Evolutionary conservation across 2,888 invertebrate species (phyloP), one percentile per base, ranked within the genome.

Genomic region (Saturnia pavonia): DNA sequence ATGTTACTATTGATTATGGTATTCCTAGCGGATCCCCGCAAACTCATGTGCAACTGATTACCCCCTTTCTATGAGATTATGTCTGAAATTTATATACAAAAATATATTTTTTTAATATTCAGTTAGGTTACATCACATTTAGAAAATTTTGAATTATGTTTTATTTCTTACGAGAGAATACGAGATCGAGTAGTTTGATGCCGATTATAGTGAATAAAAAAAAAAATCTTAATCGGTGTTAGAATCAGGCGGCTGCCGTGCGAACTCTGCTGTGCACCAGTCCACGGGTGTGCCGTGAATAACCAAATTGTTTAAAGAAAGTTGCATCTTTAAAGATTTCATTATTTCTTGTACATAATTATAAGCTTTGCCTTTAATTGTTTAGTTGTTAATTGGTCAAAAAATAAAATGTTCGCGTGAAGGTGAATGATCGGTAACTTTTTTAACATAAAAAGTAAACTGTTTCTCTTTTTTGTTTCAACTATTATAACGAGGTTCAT

Each of bases 291-390:
- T 34, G 6, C 34, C 2, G 6, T 34, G 34, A 34, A 34, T 34
- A 34, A 34, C 34, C 6, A 34, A 34, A 48, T 19, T 48, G 6
- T 19, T 48, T 19, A 16, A 48, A 3, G 16, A 7, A 19, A 19
- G 14, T 48, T 48, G 48, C 48, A 48, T 19, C 4, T 48, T 48
- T 19, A 6, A 16, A 34, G 6, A 34, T 19, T 1, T 19, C 1
- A 19, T 7, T 1, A 22, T 25, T 57, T 25, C 12, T 25, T 57
- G 57, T 57, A 57, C 14, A 57, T 87, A 87, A 81, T 86, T 87
- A 86, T 85, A 85, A 82, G 77, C 84, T 80, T 82, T 80, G 80
- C 76, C 75, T 83, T 78, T 84, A 80, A 82, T 80, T 65, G 12
- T 1, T 40, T 57, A 22, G 22, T 54, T 54, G 22, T 54, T 54